Conservation (phyloP, 2,888 invertebrate species). For the Sphaerophoria rueppellii region DNA sequence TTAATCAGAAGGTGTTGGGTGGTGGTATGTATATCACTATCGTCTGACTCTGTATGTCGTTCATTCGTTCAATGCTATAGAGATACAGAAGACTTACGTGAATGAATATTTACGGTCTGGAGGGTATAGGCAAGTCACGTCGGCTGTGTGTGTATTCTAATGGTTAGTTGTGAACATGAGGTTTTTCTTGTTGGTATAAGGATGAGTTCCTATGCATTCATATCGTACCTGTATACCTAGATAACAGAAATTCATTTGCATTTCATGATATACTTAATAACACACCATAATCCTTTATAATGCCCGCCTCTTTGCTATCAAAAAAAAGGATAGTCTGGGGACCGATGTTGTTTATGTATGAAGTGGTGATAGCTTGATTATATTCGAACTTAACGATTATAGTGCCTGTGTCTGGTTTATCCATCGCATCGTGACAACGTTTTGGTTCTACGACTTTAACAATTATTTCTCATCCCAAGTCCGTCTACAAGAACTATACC, state of each 20-base stretch:
- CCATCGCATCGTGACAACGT: neutral
- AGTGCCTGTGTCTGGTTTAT: conserved; percentile 2
- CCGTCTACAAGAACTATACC: too few relatives aligned
- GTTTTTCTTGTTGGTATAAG: conserved; percentile 5
- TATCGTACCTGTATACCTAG: conserved; percentile 23
- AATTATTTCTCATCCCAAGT: too few relatives aligned
- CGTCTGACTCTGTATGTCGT: conserved; percentile 7
- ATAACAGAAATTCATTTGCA: conserved; percentile 38
- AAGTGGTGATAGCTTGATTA: conserved; percentile 38
- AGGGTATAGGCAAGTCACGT: conserved; percentile 25
- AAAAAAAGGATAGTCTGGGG: neutral
- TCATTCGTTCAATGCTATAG: conserved; percentile 1
- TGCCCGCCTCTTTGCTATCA: conserved; percentile 26
- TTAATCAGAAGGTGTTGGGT: neutral
- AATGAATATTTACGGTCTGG: conserved; percentile 36
- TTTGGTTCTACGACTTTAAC: too few relatives aligned
- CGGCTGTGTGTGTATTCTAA: conserved; percentile 6
- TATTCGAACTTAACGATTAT: conserved; percentile 14
- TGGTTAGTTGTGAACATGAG: neutral
- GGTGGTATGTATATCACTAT: conserved; percentile 4
- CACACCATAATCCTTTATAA: conserved; percentile 21
- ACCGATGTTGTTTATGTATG: conserved; percentile 31
- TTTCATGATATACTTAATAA: conserved; percentile 51
- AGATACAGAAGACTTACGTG: conserved; percentile 37
- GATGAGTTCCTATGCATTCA: neutral